Conservation (phyloP, 2,888 invertebrate species). For the Scaptomyza caliginosa region DNA sequence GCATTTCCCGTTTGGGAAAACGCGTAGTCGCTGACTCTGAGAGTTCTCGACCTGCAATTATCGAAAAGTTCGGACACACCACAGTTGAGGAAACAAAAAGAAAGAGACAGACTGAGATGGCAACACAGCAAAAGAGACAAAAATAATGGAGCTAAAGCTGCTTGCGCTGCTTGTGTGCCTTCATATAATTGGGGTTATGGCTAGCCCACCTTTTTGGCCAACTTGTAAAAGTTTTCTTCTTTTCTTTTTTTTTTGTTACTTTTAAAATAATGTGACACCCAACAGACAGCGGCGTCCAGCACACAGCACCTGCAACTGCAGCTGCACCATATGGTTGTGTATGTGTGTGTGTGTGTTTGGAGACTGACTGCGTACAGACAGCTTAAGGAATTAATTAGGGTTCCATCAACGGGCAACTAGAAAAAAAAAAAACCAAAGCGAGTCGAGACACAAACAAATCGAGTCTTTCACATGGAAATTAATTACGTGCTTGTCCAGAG, state of each 20-base stretch:
- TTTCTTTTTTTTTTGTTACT: conserved; percentile 5
- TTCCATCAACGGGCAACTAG: conserved; percentile 12
- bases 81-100: neutral
- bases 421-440: neutral
- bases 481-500: conserved; percentile 64
- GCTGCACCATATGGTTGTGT: conserved; percentile 19
- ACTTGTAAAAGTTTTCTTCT: conserved; percentile 28
- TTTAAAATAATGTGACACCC: conserved; percentile 13
- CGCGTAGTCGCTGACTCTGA: conserved; percentile 13
- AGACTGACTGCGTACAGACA: conserved; percentile 35
- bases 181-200: conserved; percentile 67
- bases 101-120: conserved; percentile 6
- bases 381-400: conserved; percentile 69
- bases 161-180: conserved; percentile 28
- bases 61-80: conserved; percentile 61
- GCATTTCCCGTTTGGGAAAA: conserved; percentile 53
- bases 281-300: neutral
- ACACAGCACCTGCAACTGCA: neutral
- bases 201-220: conserved; percentile 11
- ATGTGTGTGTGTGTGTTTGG: conserved; percentile 1
- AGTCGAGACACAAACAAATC: conserved; percentile 50
- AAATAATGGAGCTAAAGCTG: conserved; percentile 20
- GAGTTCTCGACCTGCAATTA: conserved; percentile 69
- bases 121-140: neutral
- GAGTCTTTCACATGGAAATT: conserved; percentile 68